Percentiles rank a stretch among this genome's conserved stretches.
Conservation (phyloP, 2,113 vertebrate genomes). For the Sceloporus undulatus region DNA sequence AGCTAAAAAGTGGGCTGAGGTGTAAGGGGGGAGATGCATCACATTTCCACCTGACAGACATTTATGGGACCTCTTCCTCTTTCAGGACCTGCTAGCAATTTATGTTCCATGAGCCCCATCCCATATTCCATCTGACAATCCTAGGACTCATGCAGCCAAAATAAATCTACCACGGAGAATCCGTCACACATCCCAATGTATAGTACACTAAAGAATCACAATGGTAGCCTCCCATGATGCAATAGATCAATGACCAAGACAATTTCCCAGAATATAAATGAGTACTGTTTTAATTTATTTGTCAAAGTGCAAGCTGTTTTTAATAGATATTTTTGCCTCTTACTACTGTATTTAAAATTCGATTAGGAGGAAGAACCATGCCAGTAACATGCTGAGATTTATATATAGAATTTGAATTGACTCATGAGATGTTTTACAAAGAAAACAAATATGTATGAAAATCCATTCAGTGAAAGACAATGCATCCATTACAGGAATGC, state of each 20-base stretch:
- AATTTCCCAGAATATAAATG: neutral
- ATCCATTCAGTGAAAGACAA: slow-evolving; percentile 17
- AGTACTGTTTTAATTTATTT: neutral
- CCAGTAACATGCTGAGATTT: neutral
- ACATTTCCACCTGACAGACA: too few species aligned
- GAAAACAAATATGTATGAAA: neutral
- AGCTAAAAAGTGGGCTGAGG: too few species aligned
- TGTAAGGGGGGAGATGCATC: too few species aligned
- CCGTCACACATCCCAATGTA: neutral
- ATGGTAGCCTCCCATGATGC: neutral
- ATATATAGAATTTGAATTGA: neutral
- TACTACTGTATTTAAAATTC: neutral
- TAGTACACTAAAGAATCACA: neutral
- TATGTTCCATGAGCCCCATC: too few species aligned
- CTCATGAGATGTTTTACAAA: neutral
- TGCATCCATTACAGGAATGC: neutral
- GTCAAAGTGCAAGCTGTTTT: slow-evolving; percentile 4
- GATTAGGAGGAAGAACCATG: neutral
- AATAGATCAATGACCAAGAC: neutral
- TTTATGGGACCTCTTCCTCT: too few species aligned
- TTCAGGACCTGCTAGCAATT: too few species aligned
- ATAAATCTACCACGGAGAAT: neutral
- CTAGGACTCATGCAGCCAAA: neutral
- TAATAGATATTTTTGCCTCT: neutral
- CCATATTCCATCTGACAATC: too few species aligned